A percentile compares a stretch with the other conserved stretches of the same genome.
Conservation (phyloP, 2,888 invertebrate genomes). For the Ennomos erosarius region DNA sequence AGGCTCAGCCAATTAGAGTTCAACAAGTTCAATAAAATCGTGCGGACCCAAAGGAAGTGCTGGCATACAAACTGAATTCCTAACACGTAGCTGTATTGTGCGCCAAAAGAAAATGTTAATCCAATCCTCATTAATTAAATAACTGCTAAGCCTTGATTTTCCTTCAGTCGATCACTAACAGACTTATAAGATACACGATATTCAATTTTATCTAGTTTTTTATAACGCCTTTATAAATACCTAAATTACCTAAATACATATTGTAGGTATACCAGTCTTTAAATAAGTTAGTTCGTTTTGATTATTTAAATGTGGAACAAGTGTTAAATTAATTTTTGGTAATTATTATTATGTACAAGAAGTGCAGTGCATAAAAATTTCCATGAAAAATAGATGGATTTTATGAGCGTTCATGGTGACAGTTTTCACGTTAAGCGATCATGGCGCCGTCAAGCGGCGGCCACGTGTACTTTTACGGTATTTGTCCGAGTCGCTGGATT, state of each 20-base stretch:
- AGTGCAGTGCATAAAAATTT: conserved; percentile 24
- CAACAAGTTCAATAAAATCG: conserved; percentile 44
- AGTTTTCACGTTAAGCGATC: conserved; percentile 86
- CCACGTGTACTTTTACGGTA: conserved; percentile 80
- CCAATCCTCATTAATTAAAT: conserved; percentile 71
- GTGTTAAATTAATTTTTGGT: conserved; percentile 7
- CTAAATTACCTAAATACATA: background rate
- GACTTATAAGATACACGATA: conserved; percentile 60
- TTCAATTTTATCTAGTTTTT: conserved; percentile 24
- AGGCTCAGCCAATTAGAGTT: conserved; percentile 43
- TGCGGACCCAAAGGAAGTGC: conserved; percentile 68
- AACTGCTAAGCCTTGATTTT: conserved; percentile 76
- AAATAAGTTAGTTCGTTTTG: background rate
- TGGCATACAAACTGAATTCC: conserved; percentile 67
- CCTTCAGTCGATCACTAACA: conserved; percentile 74
- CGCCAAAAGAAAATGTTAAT: conserved; percentile 83
- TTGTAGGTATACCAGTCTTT: too few relatives aligned
- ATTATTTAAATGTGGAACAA: conserved; percentile 17
- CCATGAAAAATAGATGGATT: conserved; percentile 49
- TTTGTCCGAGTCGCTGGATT: conserved; percentile 63
- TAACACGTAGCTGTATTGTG: conserved; percentile 66
- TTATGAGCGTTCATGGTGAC: conserved; percentile 87
- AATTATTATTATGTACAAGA: conserved; percentile 7
- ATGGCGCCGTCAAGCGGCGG: conserved; percentile 85
- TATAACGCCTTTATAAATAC: conserved; percentile 13